Evolutionary conservation across 1,140 invertebrate genomes (phyloP).

Genomic region (Apis laboriosa): DNA sequence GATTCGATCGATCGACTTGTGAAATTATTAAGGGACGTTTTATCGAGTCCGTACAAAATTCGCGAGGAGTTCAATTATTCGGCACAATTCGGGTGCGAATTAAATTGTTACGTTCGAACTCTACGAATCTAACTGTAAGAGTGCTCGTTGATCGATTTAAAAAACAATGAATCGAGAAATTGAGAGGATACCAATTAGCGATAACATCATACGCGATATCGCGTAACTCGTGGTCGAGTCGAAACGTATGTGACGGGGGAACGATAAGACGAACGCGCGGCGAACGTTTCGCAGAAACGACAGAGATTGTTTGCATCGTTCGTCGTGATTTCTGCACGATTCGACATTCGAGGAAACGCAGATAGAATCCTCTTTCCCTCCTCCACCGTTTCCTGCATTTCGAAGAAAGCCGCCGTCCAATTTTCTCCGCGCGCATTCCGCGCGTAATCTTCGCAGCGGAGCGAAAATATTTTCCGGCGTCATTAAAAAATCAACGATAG

Average conservation of each 20-base stretch:
- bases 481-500: constrained; percentile 16
- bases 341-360: not conserved
- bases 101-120: too few species aligned
- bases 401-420: constrained; percentile 29
- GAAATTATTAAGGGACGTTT: not conserved
- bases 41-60: not conserved
- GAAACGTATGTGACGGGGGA: too few species aligned
- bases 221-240: not conserved
- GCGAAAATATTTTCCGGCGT: constrained; percentile 32
- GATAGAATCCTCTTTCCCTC: not conserved
- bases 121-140: not conserved
- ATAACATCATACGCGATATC: not conserved
- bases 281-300: not conserved
- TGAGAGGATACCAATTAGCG: not conserved
- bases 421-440: constrained; percentile 37
- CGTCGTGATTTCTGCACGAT: not conserved
- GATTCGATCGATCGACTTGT: constrained; percentile 10
- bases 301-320: not conserved
- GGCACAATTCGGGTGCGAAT: too few species aligned
- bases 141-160: constrained; percentile 4
- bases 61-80: not conserved
- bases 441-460: constrained; percentile 29
- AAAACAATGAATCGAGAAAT: not conserved
- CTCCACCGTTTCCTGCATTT: not conserved
- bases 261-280: not conserved